Percentiles rank a stretch among this genome's conserved stretches.
Conservation (phyloP, 2,113 vertebrate species). For the Heteronetta atricapilla region DNA sequence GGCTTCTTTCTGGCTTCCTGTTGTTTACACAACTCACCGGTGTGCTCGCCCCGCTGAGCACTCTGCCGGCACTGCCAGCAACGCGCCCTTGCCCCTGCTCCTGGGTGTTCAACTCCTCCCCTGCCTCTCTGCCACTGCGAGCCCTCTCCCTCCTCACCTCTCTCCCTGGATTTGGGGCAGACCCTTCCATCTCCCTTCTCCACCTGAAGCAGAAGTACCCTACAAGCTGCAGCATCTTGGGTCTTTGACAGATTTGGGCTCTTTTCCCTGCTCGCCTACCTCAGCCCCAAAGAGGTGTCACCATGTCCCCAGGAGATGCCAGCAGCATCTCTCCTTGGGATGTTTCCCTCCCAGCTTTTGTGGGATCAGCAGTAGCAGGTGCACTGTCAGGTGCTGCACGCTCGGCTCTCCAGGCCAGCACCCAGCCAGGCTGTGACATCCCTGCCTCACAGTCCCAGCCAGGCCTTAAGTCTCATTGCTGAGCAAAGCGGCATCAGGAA, state of each 20-base stretch:
- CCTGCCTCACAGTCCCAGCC: not conserved
- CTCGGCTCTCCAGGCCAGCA: not conserved
- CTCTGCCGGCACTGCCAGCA: not conserved
- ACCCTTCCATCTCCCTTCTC: not conserved
- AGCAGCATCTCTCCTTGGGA: not conserved
- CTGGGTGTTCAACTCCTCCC: not conserved
- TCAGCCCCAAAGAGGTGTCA: not conserved
- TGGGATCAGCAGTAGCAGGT: not conserved
- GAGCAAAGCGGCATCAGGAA: not conserved
- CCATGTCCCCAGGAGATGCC: not conserved
- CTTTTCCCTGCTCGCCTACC: fast-evolving
- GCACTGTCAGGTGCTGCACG: not conserved
- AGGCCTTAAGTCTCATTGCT: not conserved
- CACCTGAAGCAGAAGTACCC: not conserved
- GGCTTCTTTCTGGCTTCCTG: conserved; percentile 70
- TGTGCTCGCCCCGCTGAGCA: not conserved
- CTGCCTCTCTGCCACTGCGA: not conserved
- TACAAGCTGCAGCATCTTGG: not conserved
- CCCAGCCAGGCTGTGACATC: not conserved
- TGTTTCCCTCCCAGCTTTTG: not conserved
- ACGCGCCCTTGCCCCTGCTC: not conserved
- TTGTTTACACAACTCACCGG: conserved; percentile 59
- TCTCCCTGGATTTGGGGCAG: not conserved
- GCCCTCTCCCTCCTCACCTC: not conserved
- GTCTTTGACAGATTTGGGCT: not conserved